phyloP scores from a whole-genome alignment of 2,888 invertebrate genomes.

The Stramonita haemastoma region DNA sequence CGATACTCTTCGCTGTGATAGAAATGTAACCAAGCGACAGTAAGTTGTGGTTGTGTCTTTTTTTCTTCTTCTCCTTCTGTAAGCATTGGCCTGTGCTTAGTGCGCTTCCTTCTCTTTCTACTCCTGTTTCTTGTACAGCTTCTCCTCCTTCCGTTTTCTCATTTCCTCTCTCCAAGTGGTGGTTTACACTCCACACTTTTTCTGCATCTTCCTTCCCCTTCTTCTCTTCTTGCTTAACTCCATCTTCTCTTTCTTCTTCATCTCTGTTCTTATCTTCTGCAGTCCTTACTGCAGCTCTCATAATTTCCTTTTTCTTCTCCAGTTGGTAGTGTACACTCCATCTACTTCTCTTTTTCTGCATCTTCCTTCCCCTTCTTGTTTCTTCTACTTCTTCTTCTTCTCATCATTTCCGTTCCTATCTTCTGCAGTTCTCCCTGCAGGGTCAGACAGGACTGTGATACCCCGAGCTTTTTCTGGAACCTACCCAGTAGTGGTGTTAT shows the following conservation, averaged over 20 bases:
- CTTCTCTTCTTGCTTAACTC: background rate
- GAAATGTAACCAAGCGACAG: too few species aligned
- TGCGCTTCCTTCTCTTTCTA: background rate
- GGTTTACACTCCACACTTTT: background rate
- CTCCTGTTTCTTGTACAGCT: background rate
- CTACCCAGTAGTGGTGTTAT: too few species aligned
- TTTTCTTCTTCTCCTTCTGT: too few species aligned
- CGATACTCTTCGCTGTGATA: too few species aligned
- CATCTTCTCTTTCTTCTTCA: background rate
- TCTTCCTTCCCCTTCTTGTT: background rate
- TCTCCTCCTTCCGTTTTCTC: background rate
- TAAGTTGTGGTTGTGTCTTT: background rate
- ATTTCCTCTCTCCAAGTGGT: background rate
- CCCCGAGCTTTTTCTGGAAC: too few species aligned
- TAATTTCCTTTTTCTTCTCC: too few species aligned
- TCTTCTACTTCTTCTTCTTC: background rate
- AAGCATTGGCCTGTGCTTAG: accelerated
- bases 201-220: background rate
- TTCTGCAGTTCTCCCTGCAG: too few species aligned
- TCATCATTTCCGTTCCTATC: too few species aligned
- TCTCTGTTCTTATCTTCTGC: background rate
- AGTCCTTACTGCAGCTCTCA: background rate
- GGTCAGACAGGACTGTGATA: too few species aligned
- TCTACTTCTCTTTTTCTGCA: background rate
- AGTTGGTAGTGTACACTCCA: background rate